phyloP scores from a whole-genome alignment of 2,888 invertebrate genomes.

The Tromatobia lineatoria region DNA sequence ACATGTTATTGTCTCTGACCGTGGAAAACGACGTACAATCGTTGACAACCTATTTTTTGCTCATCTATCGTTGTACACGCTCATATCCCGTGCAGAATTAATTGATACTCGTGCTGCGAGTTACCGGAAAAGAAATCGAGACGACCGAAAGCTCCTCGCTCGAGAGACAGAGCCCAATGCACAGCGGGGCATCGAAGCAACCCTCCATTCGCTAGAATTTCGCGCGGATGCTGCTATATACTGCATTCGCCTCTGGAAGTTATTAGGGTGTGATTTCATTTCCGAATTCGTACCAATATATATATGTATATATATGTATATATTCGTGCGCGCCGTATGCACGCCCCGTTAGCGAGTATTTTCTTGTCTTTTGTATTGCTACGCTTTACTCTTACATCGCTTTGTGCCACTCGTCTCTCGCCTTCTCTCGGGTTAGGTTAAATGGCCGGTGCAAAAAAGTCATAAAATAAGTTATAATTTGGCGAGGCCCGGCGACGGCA shows the following conservation, averaged over 20 bases:
- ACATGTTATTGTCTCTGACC: conserved; percentile 17
- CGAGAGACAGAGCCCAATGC: conserved; percentile 4
- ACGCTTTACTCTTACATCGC: conserved; percentile 53
- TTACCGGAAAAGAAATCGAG: conserved; percentile 55
- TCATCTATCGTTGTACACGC: not conserved
- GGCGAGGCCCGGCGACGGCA: conserved; percentile 71
- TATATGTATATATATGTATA: not conserved
- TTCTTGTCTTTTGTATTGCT: conserved; percentile 69
- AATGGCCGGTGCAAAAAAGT: conserved; percentile 85
- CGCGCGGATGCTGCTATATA: not conserved
- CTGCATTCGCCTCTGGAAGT: conserved; percentile 76
- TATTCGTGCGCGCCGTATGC: conserved; percentile 36
- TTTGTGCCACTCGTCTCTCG: conserved; percentile 20
- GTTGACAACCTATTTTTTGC: conserved; percentile 1
- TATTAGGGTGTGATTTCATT: conserved; percentile 85
- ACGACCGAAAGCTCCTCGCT: conserved; percentile 8
- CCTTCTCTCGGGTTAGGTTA: conserved; percentile 77
- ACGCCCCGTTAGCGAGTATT: conserved; percentile 46
- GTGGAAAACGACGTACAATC: not conserved
- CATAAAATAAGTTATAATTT: conserved; percentile 86
- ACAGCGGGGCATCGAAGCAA: conserved; percentile 10
- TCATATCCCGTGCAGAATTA: conserved; percentile 41
- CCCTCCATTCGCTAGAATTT: not conserved
- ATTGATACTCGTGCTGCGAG: conserved; percentile 32
- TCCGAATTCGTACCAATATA: conserved; percentile 77